A percentile compares a stretch with the other conserved stretches of the same genome.
Conservation (phyloP, 2,113 vertebrate genomes). For the Pelusios castaneus region DNA sequence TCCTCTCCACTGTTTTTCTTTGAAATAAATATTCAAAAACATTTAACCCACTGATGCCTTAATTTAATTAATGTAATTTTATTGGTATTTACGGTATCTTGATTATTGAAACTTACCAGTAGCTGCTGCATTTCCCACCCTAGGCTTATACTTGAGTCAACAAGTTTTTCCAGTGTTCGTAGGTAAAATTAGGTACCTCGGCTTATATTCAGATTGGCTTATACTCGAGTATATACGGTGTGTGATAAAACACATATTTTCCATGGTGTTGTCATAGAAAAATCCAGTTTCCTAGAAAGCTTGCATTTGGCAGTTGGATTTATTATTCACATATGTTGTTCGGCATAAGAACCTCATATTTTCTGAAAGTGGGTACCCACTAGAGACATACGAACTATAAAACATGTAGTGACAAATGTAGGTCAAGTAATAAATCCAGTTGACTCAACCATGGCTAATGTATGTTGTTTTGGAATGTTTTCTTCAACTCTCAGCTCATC, state of each 20-base stretch:
- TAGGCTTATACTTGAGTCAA: too few species aligned
- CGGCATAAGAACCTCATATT: conserved; percentile 13
- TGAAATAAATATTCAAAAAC: too few species aligned
- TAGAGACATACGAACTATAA: conserved; percentile 32
- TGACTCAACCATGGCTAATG: background rate
- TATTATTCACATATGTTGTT: conserved; percentile 35
- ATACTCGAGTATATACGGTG: too few species aligned
- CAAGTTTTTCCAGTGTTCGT: too few species aligned
- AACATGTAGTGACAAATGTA: conserved; percentile 14
- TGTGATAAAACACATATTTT: background rate
- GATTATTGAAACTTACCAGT: too few species aligned
- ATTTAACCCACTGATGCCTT: too few species aligned
- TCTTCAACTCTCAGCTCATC: background rate
- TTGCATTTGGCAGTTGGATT: conserved; percentile 41
- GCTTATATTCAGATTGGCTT: too few species aligned
- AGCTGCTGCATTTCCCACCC: too few species aligned
- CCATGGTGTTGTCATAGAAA: conserved; percentile 18
- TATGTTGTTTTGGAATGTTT: conserved; percentile 16
- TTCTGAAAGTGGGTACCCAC: background rate
- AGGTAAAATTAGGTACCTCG: too few species aligned
- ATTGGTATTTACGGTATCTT: too few species aligned
- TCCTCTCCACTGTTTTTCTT: too few species aligned
- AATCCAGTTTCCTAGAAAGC: conserved; percentile 54
- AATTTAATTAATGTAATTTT: too few species aligned
- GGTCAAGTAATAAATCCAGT: conserved; percentile 43